Conservation (phyloP, 2,113 vertebrate species). For the Vicugna pacos region DNA sequence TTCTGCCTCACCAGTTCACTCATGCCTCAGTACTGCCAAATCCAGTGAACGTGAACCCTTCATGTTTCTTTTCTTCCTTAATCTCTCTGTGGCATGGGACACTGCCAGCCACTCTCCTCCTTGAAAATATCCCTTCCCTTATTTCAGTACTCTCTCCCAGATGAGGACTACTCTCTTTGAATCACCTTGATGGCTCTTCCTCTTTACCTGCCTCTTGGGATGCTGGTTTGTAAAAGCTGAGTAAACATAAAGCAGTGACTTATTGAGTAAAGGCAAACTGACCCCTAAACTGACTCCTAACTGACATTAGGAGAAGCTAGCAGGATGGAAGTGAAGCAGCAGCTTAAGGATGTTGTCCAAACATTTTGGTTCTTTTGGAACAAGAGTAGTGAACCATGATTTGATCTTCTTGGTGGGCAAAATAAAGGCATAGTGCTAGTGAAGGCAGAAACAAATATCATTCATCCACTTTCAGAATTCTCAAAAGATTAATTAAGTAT, state of each 20-base stretch:
- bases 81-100: background rate
- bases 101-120: background rate
- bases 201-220: background rate
- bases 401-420: slow-evolving; percentile 14
- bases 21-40: background rate
- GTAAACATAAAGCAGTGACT: slow-evolving; percentile 5
- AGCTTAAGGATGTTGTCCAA: slow-evolving; percentile 8
- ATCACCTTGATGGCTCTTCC: background rate
- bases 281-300: background rate
- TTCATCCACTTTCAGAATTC: slow-evolving; percentile 8
- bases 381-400: background rate
- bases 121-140: background rate
- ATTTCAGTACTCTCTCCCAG: background rate
- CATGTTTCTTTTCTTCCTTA: background rate
- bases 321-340: slow-evolving; percentile 42
- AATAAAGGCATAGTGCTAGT: background rate
- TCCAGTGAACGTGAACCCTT: background rate
- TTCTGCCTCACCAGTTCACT: slow-evolving; percentile 14
- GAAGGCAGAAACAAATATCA: slow-evolving; percentile 3
- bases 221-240: slow-evolving; percentile 35
- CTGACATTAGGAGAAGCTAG: background rate
- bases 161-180: slow-evolving; percentile 7
- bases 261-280: slow-evolving; percentile 29
- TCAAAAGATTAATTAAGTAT: slow-evolving; percentile 32
- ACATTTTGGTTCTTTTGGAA: slow-evolving; percentile 22